Base-by-base conservation (phyloP, 1,140 invertebrate species). In the Bombus confusus region DNA sequence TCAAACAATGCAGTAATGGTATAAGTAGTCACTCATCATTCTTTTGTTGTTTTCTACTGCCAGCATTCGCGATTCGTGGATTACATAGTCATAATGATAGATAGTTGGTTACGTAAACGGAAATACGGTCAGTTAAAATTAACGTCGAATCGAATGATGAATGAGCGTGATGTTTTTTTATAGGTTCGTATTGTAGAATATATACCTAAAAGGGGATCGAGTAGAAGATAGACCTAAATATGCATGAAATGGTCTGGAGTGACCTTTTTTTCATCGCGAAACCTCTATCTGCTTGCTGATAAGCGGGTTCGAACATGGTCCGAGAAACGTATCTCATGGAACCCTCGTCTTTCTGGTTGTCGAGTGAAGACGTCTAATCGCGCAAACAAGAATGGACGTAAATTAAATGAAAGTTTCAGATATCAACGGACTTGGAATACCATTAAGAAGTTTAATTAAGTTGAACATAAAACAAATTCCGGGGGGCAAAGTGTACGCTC, bases 371-470 rank as follows among this genome's bases (percentile, higher is more conserved):
- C 25, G 37, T 69, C 69, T 69, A 69, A 77, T 83, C 66, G 72
- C 71, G 59, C 59, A 76, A 75, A 75, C 57, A 72, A 43, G 59
- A 62, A 68, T 62, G 72, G 59, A 66, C 41, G 59, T 28, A 74
- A 77, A 34, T 77, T 69, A 83, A 83, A 83, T 34, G 81, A 69
- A 83, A 83, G 73, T 68, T 77, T 77, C 47, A 3, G 18, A 52
- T 41, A 18, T 52, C 34, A 74, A n/a, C 31, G 47, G n/a, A 57
- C 74, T 77, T 76, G 22, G 81, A 83, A 77, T 68, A 41, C 62
- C 59, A 83, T 83, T 41, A 83, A 77, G 62, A 83, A 83, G 81
- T 83, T 77, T 77, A 83, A 83, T 77, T 68, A 77, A 83, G 73
- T 83, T 57, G 34, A 41, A 62, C 31, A 18, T 28, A 39, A 83